A percentile compares a stretch with the other conserved stretches of the same genome.
These are phyloP conservation scores for Engystomops pustulosus DNA, from an alignment of 2,113 vertebrate genomes.

Conservation along the genomic window DNA sequence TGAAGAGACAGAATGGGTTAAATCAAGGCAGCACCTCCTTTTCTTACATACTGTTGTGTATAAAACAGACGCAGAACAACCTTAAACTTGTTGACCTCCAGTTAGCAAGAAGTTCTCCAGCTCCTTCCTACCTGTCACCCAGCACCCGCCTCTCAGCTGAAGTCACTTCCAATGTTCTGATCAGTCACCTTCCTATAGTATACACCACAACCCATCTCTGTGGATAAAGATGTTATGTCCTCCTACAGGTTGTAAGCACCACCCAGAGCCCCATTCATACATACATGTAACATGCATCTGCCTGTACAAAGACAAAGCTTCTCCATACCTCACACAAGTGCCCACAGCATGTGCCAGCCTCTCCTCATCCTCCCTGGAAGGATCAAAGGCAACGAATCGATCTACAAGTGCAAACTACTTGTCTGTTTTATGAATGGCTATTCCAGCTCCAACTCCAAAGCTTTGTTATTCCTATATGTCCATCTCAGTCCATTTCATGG, in stretches of 20 bases:
- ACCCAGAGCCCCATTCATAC: not conserved
- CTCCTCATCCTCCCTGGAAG: not conserved
- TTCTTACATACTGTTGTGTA: not conserved
- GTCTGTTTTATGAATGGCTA: constrained; percentile 64
- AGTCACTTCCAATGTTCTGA: constrained; percentile 61
- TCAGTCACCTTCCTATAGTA: constrained; percentile 60
- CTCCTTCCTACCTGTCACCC: constrained; percentile 39
- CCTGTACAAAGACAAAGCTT: not conserved
- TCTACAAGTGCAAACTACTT: constrained; percentile 68
- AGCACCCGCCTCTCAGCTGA: constrained; percentile 40
- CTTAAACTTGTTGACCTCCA: constrained; percentile 17
- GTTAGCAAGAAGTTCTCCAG: constrained; percentile 4
- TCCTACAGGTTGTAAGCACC: not conserved
- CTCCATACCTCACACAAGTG: constrained; percentile 69
- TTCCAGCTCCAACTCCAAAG: not conserved
- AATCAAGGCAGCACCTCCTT: constrained; percentile 32
- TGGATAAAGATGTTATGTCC: not conserved
- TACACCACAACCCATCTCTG: not conserved
- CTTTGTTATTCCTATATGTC: not conserved
- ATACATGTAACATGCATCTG: constrained; percentile 15
- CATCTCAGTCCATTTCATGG: not conserved
- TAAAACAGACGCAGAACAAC: not conserved
- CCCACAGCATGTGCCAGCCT: constrained; percentile 48
- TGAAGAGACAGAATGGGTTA: not conserved
- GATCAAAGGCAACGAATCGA: constrained; percentile 48